These are phyloP conservation scores for Nesogale talazaci DNA, from an alignment of 2,113 vertebrate species.

Conservation along the genomic window DNA sequence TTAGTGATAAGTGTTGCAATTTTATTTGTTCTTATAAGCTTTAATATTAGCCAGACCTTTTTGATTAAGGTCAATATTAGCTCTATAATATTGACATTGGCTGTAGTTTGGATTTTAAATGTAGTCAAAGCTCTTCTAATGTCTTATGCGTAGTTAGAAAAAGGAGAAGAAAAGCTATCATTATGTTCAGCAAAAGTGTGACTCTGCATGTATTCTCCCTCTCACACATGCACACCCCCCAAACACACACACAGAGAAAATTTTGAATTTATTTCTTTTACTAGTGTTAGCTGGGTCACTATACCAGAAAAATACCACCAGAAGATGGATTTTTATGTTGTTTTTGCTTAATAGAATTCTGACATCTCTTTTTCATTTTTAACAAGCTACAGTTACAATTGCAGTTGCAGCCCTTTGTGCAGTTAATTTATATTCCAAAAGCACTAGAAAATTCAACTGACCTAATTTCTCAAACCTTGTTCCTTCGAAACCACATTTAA, in stretches of 20 bases:
- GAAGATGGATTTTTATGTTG: background rate
- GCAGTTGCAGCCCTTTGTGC: conserved; percentile 38
- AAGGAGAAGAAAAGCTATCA: conserved; percentile 27
- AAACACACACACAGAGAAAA: background rate
- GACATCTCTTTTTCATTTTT: conserved; percentile 63
- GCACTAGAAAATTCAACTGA: conserved; percentile 63
- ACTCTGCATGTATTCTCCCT: background rate
- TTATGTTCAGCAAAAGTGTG: background rate
- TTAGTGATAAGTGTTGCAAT: conserved; percentile 49
- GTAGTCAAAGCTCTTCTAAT: conserved; percentile 57
- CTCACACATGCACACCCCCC: background rate
- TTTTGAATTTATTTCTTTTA: conserved; percentile 21
- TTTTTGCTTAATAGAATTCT: conserved; percentile 56
- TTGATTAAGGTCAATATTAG: conserved; percentile 76
- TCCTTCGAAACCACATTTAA: conserved; percentile 44
- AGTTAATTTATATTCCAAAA: conserved; percentile 61
- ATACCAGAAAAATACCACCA: conserved; percentile 44
- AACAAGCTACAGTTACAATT: conserved; percentile 58
- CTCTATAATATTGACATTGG: conserved; percentile 65
- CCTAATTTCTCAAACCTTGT: conserved; percentile 61
- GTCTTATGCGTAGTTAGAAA: conserved; percentile 50
- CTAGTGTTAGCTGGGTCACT: conserved; percentile 25
- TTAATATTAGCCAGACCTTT: conserved; percentile 67
- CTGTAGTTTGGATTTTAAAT: conserved; percentile 68
- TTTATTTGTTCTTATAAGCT: conserved; percentile 66